Base-by-base conservation (phyloP, 2,888 invertebrate genomes). In the Drosophila yooni region DNA sequence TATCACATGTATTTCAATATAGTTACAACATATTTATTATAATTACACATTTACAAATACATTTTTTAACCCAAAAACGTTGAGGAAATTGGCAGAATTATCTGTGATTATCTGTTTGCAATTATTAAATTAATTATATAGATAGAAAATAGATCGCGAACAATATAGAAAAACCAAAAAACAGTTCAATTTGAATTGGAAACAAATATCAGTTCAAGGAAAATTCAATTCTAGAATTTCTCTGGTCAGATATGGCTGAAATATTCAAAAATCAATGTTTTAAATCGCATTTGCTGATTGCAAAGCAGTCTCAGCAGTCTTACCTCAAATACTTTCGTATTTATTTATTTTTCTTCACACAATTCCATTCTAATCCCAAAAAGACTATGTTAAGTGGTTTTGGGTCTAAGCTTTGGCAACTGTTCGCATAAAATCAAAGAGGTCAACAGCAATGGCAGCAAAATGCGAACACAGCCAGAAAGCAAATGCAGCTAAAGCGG, bases 401-500 rank as follows among this genome's bases (percentile, higher is more conserved):
- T 46, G 57, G 48, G 18, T 56, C 25, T 33, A 38, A 27, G 36
- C 53, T 43, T 61, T 43, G 59, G 31, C 51, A 53, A 38, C 61
- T 29, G 36, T 13, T 50, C 25, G 54, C 11, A 40, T 54, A 59
- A 54, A 81, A 64, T 68, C 61, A 50, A 81, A 78, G 66, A 77
- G 82, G 79, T 82, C 79, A 79, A 52, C 46, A 57, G 56, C 51
- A 73, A 77, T 53, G 51, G 46, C 61, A 51, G 56, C 58, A 40
- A 48, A 67, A 67, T 52, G 43, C 53, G 54, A 62, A 69, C 50
- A 56, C 43, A 57, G 36, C 43, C 64, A 63, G n/a, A n/a, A 63
- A 58, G 65, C 43, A 46, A 27, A 46, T 25, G 36, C n/a, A 25
- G 18, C 48, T 25, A 25, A 25, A 10, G 27, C 21, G 8, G 21